Percentiles rank a stretch among this genome's conserved stretches.
Conservation (phyloP, 2,797 vertebrate genomes). For the Schizopygopsis pylzovi region DNA sequence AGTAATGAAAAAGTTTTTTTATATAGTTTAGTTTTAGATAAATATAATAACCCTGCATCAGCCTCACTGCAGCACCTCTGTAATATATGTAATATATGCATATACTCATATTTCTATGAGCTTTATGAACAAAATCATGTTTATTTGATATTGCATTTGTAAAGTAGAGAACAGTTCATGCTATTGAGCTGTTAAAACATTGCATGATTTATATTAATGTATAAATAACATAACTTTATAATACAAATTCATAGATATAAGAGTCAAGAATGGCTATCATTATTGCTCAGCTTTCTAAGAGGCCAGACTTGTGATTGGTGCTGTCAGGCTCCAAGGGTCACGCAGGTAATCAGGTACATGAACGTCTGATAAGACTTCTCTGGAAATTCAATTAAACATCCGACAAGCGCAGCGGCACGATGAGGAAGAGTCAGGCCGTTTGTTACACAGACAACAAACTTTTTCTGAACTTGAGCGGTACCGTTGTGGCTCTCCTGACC, state of each 20-base stretch:
- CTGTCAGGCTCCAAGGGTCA: slow-evolving; percentile 32
- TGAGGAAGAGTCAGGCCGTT: slow-evolving; percentile 31
- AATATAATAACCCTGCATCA: background rate
- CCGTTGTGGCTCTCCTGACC: background rate
- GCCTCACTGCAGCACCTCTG: background rate
- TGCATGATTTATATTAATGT: background rate
- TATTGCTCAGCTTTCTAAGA: background rate
- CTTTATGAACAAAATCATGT: background rate
- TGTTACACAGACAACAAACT: no score
- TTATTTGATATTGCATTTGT: background rate
- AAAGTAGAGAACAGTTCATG: background rate
- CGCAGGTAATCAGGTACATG: slow-evolving; percentile 38
- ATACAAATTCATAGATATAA: background rate
- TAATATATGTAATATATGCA: background rate
- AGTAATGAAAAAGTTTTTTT: background rate
- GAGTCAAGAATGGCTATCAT: background rate
- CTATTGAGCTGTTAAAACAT: background rate
- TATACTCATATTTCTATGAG: background rate
- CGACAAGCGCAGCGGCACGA: slow-evolving; percentile 41
- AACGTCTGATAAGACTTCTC: slow-evolving; percentile 46
- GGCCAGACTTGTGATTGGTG: background rate
- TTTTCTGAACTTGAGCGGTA: slow-evolving; percentile 22
- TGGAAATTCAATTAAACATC: slow-evolving; percentile 62
- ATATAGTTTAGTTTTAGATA: background rate
- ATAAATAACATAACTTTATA: background rate